Evolutionary conservation across 2,113 vertebrate genomes (phyloP).

Genomic region (Macroglossus sobrinus): DNA sequence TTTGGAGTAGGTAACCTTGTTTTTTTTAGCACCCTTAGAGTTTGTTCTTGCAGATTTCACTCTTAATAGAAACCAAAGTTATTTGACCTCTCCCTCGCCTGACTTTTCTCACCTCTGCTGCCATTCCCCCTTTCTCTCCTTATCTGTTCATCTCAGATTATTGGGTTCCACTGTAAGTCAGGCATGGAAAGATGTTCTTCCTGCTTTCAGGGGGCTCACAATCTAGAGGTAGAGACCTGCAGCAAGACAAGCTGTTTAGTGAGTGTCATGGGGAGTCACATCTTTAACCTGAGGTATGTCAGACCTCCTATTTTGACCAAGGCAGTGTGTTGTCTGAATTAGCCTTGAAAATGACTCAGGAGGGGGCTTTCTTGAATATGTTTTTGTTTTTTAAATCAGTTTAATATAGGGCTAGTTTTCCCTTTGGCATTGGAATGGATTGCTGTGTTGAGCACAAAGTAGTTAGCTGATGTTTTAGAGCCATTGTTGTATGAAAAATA

Average conservation of each 20-base stretch:
- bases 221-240: neutral
- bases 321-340: neutral
- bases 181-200: neutral
- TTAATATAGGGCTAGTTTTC: neutral
- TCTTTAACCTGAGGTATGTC: neutral
- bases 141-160: neutral
- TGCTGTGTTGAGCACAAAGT: neutral
- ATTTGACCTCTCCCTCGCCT: neutral
- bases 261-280: neutral
- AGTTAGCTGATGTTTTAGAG: neutral
- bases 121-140: neutral
- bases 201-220: neutral
- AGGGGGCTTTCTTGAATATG: neutral
- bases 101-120: neutral
- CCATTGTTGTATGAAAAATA: neutral
- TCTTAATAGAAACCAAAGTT: neutral
- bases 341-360: neutral
- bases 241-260: neutral
- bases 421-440: neutral
- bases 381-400: neutral
- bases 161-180: neutral
- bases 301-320: neutral
- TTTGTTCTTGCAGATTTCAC: neutral
- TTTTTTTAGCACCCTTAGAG: neutral
- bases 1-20: neutral